Evolutionary conservation across 2,888 invertebrate species (phyloP), one percentile per base, ranked within the genome.

Genomic region (Selenia dentaria): DNA sequence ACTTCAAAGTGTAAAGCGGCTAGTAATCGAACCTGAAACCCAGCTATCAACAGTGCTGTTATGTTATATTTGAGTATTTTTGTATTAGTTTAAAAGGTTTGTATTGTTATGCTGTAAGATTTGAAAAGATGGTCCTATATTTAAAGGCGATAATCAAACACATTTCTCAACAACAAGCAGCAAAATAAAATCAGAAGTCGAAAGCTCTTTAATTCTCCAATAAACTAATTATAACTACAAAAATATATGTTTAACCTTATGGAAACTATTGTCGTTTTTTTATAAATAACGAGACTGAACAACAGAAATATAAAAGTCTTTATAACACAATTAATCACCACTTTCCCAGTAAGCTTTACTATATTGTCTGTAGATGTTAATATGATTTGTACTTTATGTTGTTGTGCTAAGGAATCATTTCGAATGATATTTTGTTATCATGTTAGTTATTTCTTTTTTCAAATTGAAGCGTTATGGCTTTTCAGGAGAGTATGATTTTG

Each of bases 261-360:
- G 70, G 70, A 69, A 67, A 63, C 72, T 69, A 72, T 72, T 79
- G 74, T 73, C 70, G 66, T 67, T 63, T 64, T 73, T 76, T 75
- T 71, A n/a, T 75, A 79, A 79, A 80, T 82, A 79, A 77, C 73
- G 74, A 72, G 74, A 69, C 76, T 54, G 70, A 74, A 81, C 74
- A 83, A 83, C 80, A 83, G 74, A 82, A 78, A 80, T 83, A 83
- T 83, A 83, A 82, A 83, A 79, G 70, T 80, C 77, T 84, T 87
- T 80, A 88, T 82, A 83, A 79, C 78, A 78, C 82, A 77, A 89
- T 90, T 89, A 87, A 89, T 90, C 88, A 86, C 83, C 81, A 78
- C 72, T 84, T 82, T 76, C 74, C 68, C n/a, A 64, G 56, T 65
- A 67, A 68, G 59, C 55, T 54, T 55, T 66, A 59, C 56, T 70